Percentiles rank a stretch among this genome's conserved stretches.
phyloP scores from a whole-genome alignment of 2,113 vertebrate genomes.

The Phyllostomus discolor region DNA sequence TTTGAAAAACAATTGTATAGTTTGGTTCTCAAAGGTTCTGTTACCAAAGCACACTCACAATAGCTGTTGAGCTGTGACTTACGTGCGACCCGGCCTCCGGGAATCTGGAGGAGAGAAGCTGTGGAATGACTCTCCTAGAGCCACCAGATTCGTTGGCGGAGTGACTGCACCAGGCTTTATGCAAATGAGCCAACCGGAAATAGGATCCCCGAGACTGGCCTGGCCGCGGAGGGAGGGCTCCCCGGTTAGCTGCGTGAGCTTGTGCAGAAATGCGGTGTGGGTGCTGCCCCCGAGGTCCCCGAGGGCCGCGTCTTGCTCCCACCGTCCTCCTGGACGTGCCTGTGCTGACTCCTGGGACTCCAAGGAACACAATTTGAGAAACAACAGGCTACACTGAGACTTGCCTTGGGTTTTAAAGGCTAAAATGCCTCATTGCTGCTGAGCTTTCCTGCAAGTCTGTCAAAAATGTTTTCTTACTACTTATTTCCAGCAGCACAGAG shows the following conservation, averaged over 20 bases:
- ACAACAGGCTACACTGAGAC: neutral
- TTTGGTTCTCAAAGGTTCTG: neutral
- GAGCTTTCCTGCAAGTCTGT: neutral
- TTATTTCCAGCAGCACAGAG: neutral
- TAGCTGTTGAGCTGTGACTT: fast-evolving
- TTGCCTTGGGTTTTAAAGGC: neutral
- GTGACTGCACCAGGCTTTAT: neutral
- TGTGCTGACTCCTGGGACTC: neutral
- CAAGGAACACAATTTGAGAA: neutral
- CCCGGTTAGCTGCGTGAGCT: neutral
- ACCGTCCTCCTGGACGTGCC: neutral
- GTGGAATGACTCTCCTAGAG: neutral
- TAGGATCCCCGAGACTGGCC: no score
- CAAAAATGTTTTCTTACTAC: neutral
- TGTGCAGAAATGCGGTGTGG: neutral
- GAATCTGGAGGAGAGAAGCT: neutral
- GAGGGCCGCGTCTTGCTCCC: neutral
- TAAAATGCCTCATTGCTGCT: neutral
- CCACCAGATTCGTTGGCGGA: neutral
- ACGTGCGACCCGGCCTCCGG: neutral
- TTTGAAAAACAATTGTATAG: neutral
- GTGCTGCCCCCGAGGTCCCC: neutral
- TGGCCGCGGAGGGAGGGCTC: fast-evolving
- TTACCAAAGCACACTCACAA: neutral
- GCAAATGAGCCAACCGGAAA: neutral